Evolutionary conservation across 2,797 vertebrate species (phyloP), one percentile per base, ranked within the genome.

Genomic region (Siniperca scherzeri): DNA sequence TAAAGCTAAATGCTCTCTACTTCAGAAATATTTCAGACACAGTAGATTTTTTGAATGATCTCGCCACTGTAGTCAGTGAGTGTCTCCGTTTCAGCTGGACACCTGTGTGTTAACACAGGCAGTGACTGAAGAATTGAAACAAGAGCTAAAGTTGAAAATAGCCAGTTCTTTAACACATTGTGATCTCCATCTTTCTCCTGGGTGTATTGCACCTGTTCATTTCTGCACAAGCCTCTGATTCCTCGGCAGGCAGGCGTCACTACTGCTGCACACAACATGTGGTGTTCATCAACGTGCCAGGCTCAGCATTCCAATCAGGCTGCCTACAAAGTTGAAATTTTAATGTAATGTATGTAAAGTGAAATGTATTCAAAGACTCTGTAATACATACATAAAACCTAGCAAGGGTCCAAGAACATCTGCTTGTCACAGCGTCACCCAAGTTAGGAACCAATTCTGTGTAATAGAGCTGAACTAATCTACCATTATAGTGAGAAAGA

Each of bases 131-230:
- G 48, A 77, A 74, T 5, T 69, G 36, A 71, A 85, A 86, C 56
- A 59, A 56, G 55, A 75, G 68, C 30, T 70, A 22, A 53, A 56
- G 56, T 59, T 80, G 55, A 77, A 90, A 91, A 91, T 84, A 88
- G 61, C 38, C 73, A 36, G 21, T 67, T 87, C 46, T 81, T 77
- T 30, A 50, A 76, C 7, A 1, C 50, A 40, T 30, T 55, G 55
- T 13, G 46, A 68, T 71, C 74, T 73, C 19, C 16, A 25, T 40
- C 53, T 82, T 74, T 74, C 78, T 77, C 75, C 74, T 57, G 83
- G 27, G 74, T 65, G 25, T 70, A 74, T 33, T 70, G 78, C 87
- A 92, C 82, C 82, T 92, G 74, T 89, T 91, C 21, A 57, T 90
- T 71, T 82, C 53, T 77, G 67, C 67, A 77, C 50, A 70, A 12